Conservation (phyloP, 2,888 invertebrate genomes). For the Synergus japonicus region DNA sequence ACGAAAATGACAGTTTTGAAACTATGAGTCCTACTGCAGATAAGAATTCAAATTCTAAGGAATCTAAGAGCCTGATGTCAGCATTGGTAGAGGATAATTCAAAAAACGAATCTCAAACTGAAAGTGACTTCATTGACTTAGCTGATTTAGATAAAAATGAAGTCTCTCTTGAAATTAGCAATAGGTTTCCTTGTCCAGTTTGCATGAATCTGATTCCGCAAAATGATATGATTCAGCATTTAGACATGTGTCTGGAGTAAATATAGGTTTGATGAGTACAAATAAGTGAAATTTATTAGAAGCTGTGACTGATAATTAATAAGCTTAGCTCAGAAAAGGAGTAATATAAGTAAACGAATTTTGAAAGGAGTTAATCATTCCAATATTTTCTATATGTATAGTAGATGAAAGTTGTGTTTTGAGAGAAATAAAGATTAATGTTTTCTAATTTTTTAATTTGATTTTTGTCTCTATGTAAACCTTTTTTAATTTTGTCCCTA, state of each 20-base stretch:
- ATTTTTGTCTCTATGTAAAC: no score
- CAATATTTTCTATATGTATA: no score
- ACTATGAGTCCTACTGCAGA: slow-evolving; percentile 57
- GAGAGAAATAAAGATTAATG: not conserved
- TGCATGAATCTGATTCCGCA: slow-evolving; percentile 80
- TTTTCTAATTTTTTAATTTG: not conserved
- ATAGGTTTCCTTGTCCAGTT: slow-evolving; percentile 81
- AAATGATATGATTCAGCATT: slow-evolving; percentile 81
- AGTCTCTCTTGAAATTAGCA: slow-evolving; percentile 58
- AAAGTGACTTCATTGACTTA: not conserved
- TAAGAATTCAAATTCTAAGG: not conserved
- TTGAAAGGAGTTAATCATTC: not conserved
- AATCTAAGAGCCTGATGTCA: not conserved
- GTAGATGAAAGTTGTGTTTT: not conserved
- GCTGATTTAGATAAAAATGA: slow-evolving; percentile 56
- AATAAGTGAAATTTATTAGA: not conserved
- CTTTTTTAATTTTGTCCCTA: no score
- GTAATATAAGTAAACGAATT: not conserved
- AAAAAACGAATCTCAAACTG: not conserved
- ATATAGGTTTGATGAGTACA: not conserved
- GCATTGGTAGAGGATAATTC: not conserved
- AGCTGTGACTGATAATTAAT: slow-evolving; percentile 1
- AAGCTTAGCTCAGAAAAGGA: not conserved
- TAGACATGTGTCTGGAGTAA: slow-evolving; percentile 77
- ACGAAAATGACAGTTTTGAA: slow-evolving; percentile 46